Evolutionary conservation across 2,113 vertebrate genomes (phyloP), one percentile per base, ranked within the genome.

Genomic region (Leiothrix lutea): DNA sequence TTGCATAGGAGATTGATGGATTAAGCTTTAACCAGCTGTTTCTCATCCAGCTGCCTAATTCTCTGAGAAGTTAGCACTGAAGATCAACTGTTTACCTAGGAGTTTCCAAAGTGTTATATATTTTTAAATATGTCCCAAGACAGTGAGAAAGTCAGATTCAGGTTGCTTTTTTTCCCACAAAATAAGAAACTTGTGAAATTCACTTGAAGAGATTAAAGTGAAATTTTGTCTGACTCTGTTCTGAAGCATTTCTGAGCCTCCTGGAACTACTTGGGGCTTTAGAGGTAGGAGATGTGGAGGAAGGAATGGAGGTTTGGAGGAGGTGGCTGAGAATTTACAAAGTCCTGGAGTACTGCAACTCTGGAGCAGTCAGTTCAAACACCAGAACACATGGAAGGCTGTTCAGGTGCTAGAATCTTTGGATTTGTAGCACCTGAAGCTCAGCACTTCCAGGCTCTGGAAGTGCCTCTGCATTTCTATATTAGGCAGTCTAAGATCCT

Each of bases 1-100:
- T 44, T 79, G 82, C 45, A 19, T 33, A 80, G 42, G 35, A 70
- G 42, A 91, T 62, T 53, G 84, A 54, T 93, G 78, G 86, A 89
- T 90, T 85, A 87, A 95, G 54, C 20, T 89, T 91, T 84, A 45
- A 87, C 24, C 66, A 90, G 42, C 74, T 88, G 74, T 91, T 95
- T 67, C 31, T 85, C 44, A 72, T 61, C 42, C 33, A 74, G n/a
- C 42, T 35, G 33, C 42, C 67, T 75, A 58, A 62, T 74, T 88
- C 56, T 80, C 67, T 74, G 74, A 74, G 45, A 38, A 62, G 36
- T 73, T 80, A 86, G 38, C 24, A 82, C 9, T 35, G 42, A 57
- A 57, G 25, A 89, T 45, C 26, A 75, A 42, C 38, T n/a, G 13
- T 56, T 88, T 80, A 19, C 26, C 45, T 50, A 50, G 33, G 62